These are phyloP conservation scores for Pongo abelii DNA, from an alignment of 2,113 vertebrate genomes.

Conservation along the genomic window DNA sequence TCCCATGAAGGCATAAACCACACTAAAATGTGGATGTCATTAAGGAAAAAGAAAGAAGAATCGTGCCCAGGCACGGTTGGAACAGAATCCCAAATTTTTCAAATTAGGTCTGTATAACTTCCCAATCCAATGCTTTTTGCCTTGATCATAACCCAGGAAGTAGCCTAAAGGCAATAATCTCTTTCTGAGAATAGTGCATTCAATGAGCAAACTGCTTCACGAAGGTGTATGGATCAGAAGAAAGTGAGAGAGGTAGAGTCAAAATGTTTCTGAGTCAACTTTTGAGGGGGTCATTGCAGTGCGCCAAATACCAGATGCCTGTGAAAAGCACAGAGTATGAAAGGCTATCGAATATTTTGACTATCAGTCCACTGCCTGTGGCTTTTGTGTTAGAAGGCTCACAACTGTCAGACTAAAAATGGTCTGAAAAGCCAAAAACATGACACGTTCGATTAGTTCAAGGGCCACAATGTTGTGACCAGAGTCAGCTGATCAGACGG, in stretches of 20 bases:
- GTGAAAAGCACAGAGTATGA: not conserved
- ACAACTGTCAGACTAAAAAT: not conserved
- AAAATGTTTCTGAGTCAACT: not conserved
- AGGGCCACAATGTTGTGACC: not conserved
- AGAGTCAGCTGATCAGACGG: not conserved
- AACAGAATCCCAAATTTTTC: not conserved
- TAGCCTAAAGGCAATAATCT: not conserved
- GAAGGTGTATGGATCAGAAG: not conserved
- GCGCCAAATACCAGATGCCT: not conserved
- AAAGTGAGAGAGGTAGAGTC: not conserved
- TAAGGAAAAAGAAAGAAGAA: not conserved
- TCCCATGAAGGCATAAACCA: not conserved
- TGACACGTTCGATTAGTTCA: not conserved
- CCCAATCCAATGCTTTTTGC: not conserved
- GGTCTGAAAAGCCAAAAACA: not conserved
- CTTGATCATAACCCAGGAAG: not conserved
- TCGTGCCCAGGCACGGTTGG: not conserved
- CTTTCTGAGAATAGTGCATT: not conserved
- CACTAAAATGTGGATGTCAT: not conserved
- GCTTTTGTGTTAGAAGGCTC: not conserved
- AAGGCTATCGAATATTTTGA: not conserved
- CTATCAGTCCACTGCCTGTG: not conserved
- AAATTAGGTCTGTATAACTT: not conserved
- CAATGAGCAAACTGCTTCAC: not conserved
- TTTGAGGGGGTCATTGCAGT: not conserved